Evolutionary conservation across 2,113 vertebrate species (phyloP).

Genomic region (Psilopsiagon aymara): DNA sequence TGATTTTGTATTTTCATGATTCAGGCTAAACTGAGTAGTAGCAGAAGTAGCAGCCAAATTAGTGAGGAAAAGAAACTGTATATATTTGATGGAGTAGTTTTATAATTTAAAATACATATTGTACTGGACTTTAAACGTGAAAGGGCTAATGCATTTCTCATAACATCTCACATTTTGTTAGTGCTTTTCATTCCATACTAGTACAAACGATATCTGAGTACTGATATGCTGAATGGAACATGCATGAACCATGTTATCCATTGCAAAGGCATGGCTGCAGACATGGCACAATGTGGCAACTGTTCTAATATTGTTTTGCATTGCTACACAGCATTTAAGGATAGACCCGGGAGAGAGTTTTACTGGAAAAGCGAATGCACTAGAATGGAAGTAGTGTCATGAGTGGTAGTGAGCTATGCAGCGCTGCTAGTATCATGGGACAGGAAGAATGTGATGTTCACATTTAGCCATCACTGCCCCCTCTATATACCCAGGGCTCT

Average conservation of each 20-base stretch:
- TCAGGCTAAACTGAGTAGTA: conserved; percentile 13
- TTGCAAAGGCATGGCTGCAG: neutral
- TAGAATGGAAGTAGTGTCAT: neutral
- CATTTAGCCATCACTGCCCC: neutral
- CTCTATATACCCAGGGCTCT: neutral
- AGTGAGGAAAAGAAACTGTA: neutral
- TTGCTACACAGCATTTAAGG: neutral
- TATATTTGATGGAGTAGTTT: neutral
- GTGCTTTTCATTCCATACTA: neutral
- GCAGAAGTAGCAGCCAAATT: neutral
- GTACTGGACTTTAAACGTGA: neutral
- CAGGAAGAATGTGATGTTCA: conserved; percentile 1
- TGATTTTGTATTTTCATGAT: conserved; percentile 9
- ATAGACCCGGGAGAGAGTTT: neutral
- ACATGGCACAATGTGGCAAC: neutral
- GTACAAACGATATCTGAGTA: neutral
- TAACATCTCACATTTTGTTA: neutral
- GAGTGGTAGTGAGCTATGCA: neutral
- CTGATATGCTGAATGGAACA: neutral
- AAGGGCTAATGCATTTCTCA: neutral
- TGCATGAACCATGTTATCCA: neutral
- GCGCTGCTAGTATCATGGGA: neutral
- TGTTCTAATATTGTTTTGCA: neutral
- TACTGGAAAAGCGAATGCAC: neutral
- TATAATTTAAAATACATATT: conserved; percentile 2